Conservation (phyloP, 2,888 invertebrate species). For the Dugesia japonica region DNA sequence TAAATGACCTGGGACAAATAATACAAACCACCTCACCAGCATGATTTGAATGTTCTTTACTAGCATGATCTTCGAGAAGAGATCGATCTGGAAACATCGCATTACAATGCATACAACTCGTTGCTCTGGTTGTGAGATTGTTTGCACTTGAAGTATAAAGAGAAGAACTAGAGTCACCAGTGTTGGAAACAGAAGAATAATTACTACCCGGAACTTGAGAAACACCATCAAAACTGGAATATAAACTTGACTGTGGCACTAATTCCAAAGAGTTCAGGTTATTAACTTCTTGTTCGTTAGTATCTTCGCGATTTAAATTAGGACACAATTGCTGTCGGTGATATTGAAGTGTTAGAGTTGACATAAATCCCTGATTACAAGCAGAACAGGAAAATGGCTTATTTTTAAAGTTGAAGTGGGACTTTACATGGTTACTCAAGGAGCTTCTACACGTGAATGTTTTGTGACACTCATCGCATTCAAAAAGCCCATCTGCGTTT, state of each 20-base stretch:
- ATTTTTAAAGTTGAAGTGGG: not conserved
- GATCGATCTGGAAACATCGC: not conserved
- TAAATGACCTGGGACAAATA: slow-evolving; percentile 23
- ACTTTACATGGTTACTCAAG: slow-evolving; percentile 16
- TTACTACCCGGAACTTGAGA: slow-evolving; percentile 7
- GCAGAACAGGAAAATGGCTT: slow-evolving; percentile 4
- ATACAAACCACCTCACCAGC: slow-evolving; percentile 21
- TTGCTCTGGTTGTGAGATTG: not conserved
- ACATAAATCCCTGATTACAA: slow-evolving; percentile 21
- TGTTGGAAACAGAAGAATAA: not conserved
- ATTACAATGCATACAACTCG: slow-evolving; percentile 1
- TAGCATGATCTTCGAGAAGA: slow-evolving; percentile 6
- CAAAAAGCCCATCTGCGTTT: slow-evolving; percentile 8
- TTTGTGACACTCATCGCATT: slow-evolving; percentile 20
- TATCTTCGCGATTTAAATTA: not conserved
- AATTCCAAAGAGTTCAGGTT: not conserved
- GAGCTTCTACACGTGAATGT: slow-evolving; percentile 16
- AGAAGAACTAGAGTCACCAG: not conserved
- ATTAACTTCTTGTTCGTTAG: not conserved
- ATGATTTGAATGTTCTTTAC: slow-evolving; percentile 13
- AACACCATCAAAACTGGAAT: not conserved
- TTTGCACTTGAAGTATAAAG: not conserved
- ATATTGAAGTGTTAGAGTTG: not conserved
- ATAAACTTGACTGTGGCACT: not conserved
- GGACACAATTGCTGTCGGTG: slow-evolving; percentile 7